A percentile compares a stretch with the other conserved stretches of the same genome.
These are phyloP conservation scores for Thelaira solivaga DNA, from an alignment of 2,888 invertebrate species.

Conservation along the genomic window DNA sequence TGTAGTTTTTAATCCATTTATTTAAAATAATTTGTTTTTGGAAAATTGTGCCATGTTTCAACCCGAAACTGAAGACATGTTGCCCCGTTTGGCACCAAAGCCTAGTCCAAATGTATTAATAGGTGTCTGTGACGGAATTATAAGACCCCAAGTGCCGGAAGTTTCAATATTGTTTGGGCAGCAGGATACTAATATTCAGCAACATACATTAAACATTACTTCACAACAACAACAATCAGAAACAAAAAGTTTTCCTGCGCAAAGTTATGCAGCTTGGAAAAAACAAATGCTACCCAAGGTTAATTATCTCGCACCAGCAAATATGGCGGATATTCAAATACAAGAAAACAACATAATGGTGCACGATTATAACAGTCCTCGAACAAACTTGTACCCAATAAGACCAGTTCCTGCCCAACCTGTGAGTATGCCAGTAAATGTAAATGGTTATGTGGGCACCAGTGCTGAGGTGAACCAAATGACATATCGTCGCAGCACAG, in stretches of 20 bases:
- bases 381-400: slow-evolving; percentile 63
- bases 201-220: neutral
- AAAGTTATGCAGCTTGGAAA: slow-evolving; percentile 70
- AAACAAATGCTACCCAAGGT: slow-evolving; percentile 72
- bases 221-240: slow-evolving; percentile 2
- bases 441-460: neutral
- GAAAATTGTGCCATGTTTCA: slow-evolving; percentile 68
- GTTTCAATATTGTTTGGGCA: slow-evolving; percentile 62
- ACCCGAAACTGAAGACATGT: slow-evolving; percentile 73
- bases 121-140: slow-evolving; percentile 57
- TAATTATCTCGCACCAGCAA: slow-evolving; percentile 65
- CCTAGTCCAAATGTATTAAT: slow-evolving; percentile 66
- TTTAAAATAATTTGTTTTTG: too few species aligned
- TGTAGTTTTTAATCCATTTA: too few species aligned
- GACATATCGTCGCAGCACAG: slow-evolving; percentile 50
- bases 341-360: neutral
- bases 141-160: slow-evolving; percentile 63
- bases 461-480: neutral
- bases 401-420: slow-evolving; percentile 1
- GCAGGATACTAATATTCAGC: slow-evolving; percentile 5
- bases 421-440: neutral
- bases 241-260: slow-evolving; percentile 30
- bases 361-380: neutral
- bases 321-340: slow-evolving; percentile 16
- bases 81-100: slow-evolving; percentile 73